Evolutionary conservation across 2,888 invertebrate species (phyloP).

Genomic region (Tubulanus polymorphus): DNA sequence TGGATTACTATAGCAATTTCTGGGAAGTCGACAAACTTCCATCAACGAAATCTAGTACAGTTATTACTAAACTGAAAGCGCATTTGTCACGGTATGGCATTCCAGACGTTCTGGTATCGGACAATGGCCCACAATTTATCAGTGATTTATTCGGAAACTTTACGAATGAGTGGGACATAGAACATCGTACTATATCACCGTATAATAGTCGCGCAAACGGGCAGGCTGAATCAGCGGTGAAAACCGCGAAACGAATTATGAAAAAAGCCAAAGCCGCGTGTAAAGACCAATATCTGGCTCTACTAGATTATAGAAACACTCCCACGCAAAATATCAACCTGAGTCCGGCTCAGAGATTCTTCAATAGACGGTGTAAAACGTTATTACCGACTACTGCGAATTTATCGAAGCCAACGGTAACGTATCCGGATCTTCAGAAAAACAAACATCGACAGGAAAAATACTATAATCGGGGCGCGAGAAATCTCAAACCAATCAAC

Average conservation of each 20-base stretch:
- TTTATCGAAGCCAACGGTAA: neutral
- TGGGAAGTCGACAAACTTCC: neutral
- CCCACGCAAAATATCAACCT: slow-evolving; percentile 2
- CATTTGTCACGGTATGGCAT: slow-evolving; percentile 6
- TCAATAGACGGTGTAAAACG: slow-evolving; percentile 12
- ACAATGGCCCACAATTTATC: slow-evolving; percentile 3
- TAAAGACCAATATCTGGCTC: slow-evolving; percentile 4
- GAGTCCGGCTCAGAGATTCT: slow-evolving; percentile 17
- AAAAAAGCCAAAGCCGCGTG: neutral
- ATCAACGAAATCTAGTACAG: neutral
- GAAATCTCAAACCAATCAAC: neutral
- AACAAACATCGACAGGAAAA: neutral
- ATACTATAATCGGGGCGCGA: slow-evolving; percentile 1
- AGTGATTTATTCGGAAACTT: slow-evolving; percentile 1
- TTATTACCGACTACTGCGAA: slow-evolving; percentile 6
- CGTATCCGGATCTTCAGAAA: neutral
- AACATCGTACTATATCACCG: slow-evolving; percentile 4
- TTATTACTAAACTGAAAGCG: neutral
- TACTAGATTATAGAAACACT: slow-evolving; percentile 1
- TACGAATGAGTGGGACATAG: slow-evolving; percentile 2
- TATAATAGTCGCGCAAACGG: slow-evolving; percentile 1
- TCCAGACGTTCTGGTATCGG: neutral
- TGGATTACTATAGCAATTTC: slow-evolving; percentile 5
- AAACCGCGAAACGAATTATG: slow-evolving; percentile 4
- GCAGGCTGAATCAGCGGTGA: slow-evolving; percentile 8